phyloP scores from a whole-genome alignment of 1,140 invertebrate genomes.

The Ectropis grisescens region DNA sequence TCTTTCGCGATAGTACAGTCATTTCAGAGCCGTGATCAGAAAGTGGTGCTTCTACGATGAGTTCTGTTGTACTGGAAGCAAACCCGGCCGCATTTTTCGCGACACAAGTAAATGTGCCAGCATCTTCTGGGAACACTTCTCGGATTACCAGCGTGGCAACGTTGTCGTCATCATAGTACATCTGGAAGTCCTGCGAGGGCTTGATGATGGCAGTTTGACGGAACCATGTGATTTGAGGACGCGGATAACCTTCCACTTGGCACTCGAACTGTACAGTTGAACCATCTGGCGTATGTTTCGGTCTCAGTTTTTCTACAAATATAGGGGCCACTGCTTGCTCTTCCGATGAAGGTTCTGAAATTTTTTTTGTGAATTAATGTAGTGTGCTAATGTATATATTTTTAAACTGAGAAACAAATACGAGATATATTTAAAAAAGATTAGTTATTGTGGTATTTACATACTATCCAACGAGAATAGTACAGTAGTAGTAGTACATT shows the following conservation, averaged over 20 bases:
- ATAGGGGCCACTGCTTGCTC: conserved; percentile 85
- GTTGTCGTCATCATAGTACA: conserved; percentile 93
- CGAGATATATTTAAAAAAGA: too few species aligned
- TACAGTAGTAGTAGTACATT: too few species aligned
- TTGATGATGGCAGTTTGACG: conserved; percentile 93
- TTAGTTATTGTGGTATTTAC: too few species aligned
- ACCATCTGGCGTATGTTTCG: conserved; percentile 87
- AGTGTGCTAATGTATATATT: too few species aligned
- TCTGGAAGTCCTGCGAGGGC: conserved; percentile 90
- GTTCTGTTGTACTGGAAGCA: conserved; percentile 91
- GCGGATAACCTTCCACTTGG: conserved; percentile 89
- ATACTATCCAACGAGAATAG: too few species aligned
- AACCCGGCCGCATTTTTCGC: conserved; percentile 96
- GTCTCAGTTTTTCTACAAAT: conserved; percentile 88
- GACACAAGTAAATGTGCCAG: conserved; percentile 95
- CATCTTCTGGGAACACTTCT: conserved; percentile 97
- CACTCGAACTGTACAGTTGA: conserved; percentile 91
- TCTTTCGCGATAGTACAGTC: conserved; percentile 83
- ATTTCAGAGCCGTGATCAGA: conserved; percentile 91
- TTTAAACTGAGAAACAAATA: too few species aligned
- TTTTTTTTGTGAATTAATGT: conserved; percentile 2
- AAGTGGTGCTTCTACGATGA: conserved; percentile 87
- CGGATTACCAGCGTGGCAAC: conserved; percentile 93
- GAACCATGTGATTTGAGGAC: conserved; percentile 96
- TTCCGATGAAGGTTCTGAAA: conserved; percentile 81